Conservation (phyloP, 2,797 vertebrate species). For the Tapirus indicus region DNA sequence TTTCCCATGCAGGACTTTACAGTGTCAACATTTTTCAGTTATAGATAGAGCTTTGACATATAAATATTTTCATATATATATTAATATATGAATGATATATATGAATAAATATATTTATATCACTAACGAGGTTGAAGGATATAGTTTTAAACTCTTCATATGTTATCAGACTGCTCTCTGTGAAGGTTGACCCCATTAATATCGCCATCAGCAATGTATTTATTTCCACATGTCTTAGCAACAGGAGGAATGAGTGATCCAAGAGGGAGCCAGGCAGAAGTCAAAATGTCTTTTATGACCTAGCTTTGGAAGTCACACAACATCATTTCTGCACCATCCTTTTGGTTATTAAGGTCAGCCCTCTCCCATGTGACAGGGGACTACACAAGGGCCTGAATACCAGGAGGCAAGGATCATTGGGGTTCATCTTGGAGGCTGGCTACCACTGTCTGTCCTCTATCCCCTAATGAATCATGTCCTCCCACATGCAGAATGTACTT, state of each 20-base stretch:
- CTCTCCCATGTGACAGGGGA: not conserved
- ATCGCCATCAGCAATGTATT: not conserved
- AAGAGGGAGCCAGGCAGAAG: not conserved
- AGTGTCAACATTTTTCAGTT: not conserved
- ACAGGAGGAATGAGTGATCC: not conserved
- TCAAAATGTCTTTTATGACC: not conserved
- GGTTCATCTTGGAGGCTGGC: not conserved
- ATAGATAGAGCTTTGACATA: conserved; percentile 1
- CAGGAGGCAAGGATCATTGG: not conserved
- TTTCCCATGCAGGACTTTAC: not conserved
- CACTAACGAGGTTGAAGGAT: conserved; percentile 7
- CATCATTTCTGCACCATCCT: not conserved
- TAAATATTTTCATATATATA: not conserved
- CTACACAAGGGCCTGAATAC: not conserved
- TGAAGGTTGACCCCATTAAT: not conserved
- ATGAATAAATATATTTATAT: conserved; percentile 1
- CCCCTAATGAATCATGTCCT: not conserved
- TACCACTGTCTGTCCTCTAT: not conserved
- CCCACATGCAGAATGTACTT: not conserved
- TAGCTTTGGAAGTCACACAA: not conserved
- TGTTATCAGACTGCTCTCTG: not conserved
- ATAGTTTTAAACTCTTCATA: not conserved
- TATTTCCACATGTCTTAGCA: not conserved
- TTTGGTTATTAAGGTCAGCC: not conserved
- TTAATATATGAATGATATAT: not conserved